Conservation (phyloP, 1,140 invertebrate species). For the Cyrtorhinus lividipennis region DNA sequence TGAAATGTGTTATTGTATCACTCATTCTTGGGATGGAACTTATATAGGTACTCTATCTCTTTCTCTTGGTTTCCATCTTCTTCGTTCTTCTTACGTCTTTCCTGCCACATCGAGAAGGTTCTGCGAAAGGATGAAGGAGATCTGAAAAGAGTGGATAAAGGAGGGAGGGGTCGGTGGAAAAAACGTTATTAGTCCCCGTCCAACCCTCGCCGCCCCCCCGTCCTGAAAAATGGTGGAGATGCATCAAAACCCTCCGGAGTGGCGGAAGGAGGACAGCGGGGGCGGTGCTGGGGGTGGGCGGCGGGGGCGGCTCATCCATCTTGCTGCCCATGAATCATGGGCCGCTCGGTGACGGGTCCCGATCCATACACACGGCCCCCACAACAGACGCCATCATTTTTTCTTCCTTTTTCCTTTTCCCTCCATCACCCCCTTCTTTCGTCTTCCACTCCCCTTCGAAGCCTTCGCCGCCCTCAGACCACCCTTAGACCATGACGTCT, state of each 20-base stretch:
- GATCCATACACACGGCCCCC: neutral
- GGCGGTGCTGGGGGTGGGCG: neutral
- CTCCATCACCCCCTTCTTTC: conserved; percentile 8
- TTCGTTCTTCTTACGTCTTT: neutral
- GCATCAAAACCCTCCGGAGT: conserved; percentile 7
- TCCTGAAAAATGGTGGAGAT: neutral
- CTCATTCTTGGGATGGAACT: too few species aligned
- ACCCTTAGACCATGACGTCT: neutral
- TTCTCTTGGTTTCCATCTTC: neutral
- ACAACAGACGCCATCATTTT: conserved; percentile 21
- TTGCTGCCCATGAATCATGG: conserved; percentile 24
- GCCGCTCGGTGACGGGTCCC: conserved; percentile 7
- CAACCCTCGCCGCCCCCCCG: conserved; percentile 5
- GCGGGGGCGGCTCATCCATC: conserved; percentile 22
- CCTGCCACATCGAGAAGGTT: neutral
- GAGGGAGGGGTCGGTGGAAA: conserved; percentile 1
- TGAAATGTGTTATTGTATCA: too few species aligned
- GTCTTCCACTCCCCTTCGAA: neutral
- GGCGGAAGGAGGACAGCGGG: neutral
- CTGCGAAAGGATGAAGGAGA: neutral
- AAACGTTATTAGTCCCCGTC: conserved; percentile 9
- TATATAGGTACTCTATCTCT: neutral
- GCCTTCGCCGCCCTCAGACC: neutral
- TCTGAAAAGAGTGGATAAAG: neutral
- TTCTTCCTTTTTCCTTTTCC: conserved; percentile 10